Percentiles rank a stretch among this genome's conserved stretches.
Evolutionary conservation across 2,113 vertebrate genomes (phyloP).

Genomic region (Tragelaphus strepsiceros): DNA sequence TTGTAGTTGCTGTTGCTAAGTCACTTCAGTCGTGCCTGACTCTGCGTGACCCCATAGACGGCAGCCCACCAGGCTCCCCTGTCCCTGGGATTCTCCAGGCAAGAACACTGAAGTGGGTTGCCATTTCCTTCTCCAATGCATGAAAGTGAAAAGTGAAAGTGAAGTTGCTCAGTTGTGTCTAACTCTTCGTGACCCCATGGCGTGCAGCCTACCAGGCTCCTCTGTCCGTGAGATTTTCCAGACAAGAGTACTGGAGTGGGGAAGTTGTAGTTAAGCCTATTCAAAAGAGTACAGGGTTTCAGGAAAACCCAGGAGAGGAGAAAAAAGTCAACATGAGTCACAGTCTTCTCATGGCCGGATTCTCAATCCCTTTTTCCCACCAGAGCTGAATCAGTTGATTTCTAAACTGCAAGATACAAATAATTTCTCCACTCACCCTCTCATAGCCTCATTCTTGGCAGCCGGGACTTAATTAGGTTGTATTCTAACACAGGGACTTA

Average conservation of each 20-base stretch:
- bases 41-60: no score
- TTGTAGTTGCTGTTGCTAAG: not conserved
- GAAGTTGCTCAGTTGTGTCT: no score
- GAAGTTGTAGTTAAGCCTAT: not conserved
- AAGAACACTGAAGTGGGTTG: no score
- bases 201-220: no score
- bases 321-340: not conserved
- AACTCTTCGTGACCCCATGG: no score
- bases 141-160: no score
- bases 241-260: no score
- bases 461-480: not conserved
- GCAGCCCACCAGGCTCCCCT: no score
- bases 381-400: not conserved
- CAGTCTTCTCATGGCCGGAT: not conserved
- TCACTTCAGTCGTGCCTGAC: no score
- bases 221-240: no score
- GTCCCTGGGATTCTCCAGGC: no score
- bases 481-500: not conserved
- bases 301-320: not conserved
- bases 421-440: not conserved
- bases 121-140: no score
- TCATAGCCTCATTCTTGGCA: not conserved
- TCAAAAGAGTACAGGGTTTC: conserved; percentile 8
- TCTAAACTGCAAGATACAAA: not conserved
- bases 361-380: not conserved